Base-by-base conservation (phyloP, 2,113 vertebrate species). In the Coturnix japonica region DNA sequence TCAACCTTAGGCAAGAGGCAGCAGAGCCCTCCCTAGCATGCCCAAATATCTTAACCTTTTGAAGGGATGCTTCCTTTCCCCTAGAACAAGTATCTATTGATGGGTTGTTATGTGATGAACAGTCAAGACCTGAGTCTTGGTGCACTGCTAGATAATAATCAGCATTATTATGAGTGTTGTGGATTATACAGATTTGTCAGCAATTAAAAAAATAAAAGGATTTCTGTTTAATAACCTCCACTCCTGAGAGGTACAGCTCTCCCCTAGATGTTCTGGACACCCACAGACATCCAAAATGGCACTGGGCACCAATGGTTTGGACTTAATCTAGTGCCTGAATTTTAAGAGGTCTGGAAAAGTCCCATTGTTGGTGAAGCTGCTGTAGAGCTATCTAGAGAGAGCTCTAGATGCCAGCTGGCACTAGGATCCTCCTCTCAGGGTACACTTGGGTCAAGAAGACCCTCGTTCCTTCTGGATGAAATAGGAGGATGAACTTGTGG, bases 1-100 rank as follows among this genome's bases (percentile, higher is more conserved):
- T 93, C 78, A 95, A 67, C 79, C 71, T 85, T 66, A 80, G 75
- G 86, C 76, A 85, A 84, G 75, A 88, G 67, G 77, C 95, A 93
- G 83, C 54, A 91, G 91, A 89, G 56, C 65, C 6, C 2, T 93
- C 56, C 64, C 69, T 71, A 90, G 43, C 56, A 35, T 93, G 39
- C 26, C 81, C 75, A 94, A 65, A 66, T 84, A 41, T 79, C 71
- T 61, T 26, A 26, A 69, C 73, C 31, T 54, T 91, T 75, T 31
- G 35, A 72, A 75, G 39, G 25, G 47, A 85, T 63, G 43, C 39
- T 88, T 87, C 31, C 26, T 13, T 77, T 88, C 56, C 9, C 17
- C 47, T 37, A 49, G 75, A 41, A 57, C 74, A 91, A 79, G 23
- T 57, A 75, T 31, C 23, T 81, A 23, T 51, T 91, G 35, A 13